Evolutionary conservation across 2,113 vertebrate genomes (phyloP), one percentile per base, ranked within the genome.

Genomic region (Thalassoma bifasciatum): DNA sequence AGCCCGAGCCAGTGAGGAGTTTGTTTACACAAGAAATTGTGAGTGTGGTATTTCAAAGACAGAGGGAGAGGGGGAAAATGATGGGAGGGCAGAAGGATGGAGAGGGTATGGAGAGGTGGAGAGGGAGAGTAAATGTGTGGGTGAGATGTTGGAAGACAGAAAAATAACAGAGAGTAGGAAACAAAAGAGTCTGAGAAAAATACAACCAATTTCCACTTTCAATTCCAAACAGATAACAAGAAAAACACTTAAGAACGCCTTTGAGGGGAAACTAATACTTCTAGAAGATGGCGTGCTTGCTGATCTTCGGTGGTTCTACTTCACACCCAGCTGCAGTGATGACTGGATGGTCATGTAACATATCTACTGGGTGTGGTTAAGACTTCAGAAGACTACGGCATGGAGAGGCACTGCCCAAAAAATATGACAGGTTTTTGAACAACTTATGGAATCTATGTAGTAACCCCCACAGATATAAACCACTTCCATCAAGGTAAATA

Each of bases 1-100:
- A 72, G 56, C 24, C 7, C 13, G 64, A 72, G 56, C 19, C 58
- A 75, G 61, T 49, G 72, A 84, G 77, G 68, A 47, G 26, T 86
- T 86, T 90, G 86, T 91, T 90, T 92, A 85, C 79, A 67, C 77
- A 69, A 76, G 44, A 65, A 76, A 85, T 42, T 58, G 75, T 50
- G 67, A 76, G 38, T 50, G 71, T 67, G 71, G 51, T 57, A 38
- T 81, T 85, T 88, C 52, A 81, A 81, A 82, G 70, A 64, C 8
- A 4, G 71, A 42, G 30, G 37, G 53, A 83, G 75, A 81, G 42
- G 37, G 26, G 56, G 40, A 49, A 52, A 60, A 79, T 2, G 2
- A 69, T 53, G 22, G 63, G 51, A 56, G 11, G 10, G 14, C 42
- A 70, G 60, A 46, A 17, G 44, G 17, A 46, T 14, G 14, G 14